Conservation (phyloP, 1,140 invertebrate species). For the Drosophila ananassae region DNA sequence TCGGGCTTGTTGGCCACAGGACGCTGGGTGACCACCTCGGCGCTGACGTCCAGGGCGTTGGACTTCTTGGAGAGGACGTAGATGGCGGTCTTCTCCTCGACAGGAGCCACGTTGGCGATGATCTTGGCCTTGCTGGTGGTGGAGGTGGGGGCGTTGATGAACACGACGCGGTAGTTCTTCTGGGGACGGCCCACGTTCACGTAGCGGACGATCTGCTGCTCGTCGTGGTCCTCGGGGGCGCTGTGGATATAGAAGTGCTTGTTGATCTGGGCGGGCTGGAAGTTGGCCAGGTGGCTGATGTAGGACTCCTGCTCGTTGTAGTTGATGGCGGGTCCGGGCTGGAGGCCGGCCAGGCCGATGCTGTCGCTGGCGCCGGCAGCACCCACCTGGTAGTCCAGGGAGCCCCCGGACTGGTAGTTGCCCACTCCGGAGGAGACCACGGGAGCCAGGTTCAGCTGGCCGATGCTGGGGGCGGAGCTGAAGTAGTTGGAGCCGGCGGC, state of each 20-base stretch:
- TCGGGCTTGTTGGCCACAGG: constrained; percentile 88
- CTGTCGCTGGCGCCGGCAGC: constrained; percentile 31
- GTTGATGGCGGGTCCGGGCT: constrained; percentile 61
- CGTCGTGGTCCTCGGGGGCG: constrained; percentile 88
- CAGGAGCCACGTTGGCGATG: constrained; percentile 87
- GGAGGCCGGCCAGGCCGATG: constrained; percentile 59
- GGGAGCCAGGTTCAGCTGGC: constrained; percentile 40
- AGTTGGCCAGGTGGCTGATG: constrained; percentile 67
- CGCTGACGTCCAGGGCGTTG: constrained; percentile 70
- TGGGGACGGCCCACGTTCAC: constrained; percentile 86
- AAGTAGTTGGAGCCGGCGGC: constrained; percentile 79
- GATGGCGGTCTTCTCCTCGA: constrained; percentile 93
- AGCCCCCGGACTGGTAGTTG: constrained; percentile 1
- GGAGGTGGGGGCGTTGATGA: constrained; percentile 92
- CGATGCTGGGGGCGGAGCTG: constrained; percentile 46
- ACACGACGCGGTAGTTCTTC: constrained; percentile 94
- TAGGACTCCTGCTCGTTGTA: constrained; percentile 85
- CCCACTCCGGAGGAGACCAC: constrained; percentile 20
- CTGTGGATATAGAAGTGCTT: constrained; percentile 91
- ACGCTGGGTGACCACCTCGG: constrained; percentile 75
- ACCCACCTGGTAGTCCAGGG: constrained; percentile 1
- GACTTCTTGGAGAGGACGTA: constrained; percentile 91
- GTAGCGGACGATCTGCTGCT: constrained; percentile 83
- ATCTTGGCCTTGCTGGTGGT: constrained; percentile 87
- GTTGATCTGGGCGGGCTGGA: constrained; percentile 87